These are phyloP conservation scores for Stichopus chloronotus DNA, from an alignment of 35 echinoderm and acorn worm genomes.

Conservation along the genomic window DNA sequence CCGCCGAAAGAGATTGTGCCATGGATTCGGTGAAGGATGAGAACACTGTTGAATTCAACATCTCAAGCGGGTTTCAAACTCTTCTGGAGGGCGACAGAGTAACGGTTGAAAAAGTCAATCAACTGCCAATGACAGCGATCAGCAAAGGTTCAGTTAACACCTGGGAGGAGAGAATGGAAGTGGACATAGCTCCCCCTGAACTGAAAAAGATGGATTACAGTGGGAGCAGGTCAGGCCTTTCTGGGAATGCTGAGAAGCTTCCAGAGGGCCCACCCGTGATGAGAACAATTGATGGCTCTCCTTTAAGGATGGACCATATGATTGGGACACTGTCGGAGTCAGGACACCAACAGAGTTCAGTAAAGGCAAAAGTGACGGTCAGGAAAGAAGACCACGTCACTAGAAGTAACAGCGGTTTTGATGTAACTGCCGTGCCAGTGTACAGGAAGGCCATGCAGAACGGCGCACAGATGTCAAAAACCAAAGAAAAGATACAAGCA, in stretches of 20 bases:
- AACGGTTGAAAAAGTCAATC: background rate
- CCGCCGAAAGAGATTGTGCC: background rate
- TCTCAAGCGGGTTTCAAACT: background rate
- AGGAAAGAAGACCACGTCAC: background rate
- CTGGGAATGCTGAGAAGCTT: background rate
- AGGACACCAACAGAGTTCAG: background rate
- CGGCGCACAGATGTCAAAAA: conserved; percentile 44
- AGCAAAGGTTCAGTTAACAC: background rate
- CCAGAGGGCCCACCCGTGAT: background rate
- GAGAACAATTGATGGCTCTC: conserved; percentile 6
- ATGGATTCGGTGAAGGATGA: background rate
- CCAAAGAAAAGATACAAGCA: background rate
- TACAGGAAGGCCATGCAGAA: conserved; percentile 60
- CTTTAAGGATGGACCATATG: conserved; percentile 4
- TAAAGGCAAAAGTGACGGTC: background rate
- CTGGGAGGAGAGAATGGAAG: background rate
- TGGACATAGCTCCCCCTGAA: background rate
- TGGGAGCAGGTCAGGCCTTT: background rate
- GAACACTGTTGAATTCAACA: background rate
- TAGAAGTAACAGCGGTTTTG: background rate
- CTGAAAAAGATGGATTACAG: background rate
- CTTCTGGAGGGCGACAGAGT: background rate
- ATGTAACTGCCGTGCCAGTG: conserved; percentile 35
- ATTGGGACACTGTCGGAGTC: conserved; percentile 4
- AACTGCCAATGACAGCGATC: background rate